A percentile compares a stretch with the other conserved stretches of the same genome.
Conservation (phyloP, 1,140 invertebrate species). For the Mercenaria mercenaria region DNA sequence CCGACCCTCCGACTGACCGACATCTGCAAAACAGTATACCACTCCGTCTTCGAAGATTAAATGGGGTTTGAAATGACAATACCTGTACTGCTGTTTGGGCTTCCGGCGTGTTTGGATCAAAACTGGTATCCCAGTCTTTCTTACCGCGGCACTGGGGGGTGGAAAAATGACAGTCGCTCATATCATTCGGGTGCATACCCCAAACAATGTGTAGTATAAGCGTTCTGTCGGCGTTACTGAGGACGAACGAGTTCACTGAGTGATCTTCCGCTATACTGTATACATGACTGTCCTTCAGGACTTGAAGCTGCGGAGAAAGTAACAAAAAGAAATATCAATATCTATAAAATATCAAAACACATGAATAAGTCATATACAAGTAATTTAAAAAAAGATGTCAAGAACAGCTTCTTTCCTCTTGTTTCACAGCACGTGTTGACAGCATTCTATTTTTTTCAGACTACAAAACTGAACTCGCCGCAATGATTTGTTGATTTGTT, state of each 20-base stretch:
- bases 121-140: slow-evolving; percentile 63
- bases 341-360: background rate
- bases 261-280: slow-evolving; percentile 49
- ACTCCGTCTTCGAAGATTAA: no score
- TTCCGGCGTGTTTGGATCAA: slow-evolving; percentile 64
- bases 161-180: slow-evolving; percentile 66
- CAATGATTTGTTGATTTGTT: no score
- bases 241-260: background rate
- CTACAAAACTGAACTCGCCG: no score
- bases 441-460: no score
- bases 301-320: slow-evolving; percentile 55
- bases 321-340: background rate
- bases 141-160: slow-evolving; percentile 68
- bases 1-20: no score
- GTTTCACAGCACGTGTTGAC: no score
- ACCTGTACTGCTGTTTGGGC: slow-evolving; percentile 71
- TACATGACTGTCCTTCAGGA: slow-evolving; percentile 62
- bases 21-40: no score
- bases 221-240: slow-evolving; percentile 30
- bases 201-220: slow-evolving; percentile 67
- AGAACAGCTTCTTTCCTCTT: no score
- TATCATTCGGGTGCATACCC: slow-evolving; percentile 70
- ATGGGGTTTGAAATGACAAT: no score
- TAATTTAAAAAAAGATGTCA: no score
- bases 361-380: no score